Evolutionary conservation across 2,113 vertebrate species (phyloP).

Genomic region (Aplodontia rufa): DNA sequence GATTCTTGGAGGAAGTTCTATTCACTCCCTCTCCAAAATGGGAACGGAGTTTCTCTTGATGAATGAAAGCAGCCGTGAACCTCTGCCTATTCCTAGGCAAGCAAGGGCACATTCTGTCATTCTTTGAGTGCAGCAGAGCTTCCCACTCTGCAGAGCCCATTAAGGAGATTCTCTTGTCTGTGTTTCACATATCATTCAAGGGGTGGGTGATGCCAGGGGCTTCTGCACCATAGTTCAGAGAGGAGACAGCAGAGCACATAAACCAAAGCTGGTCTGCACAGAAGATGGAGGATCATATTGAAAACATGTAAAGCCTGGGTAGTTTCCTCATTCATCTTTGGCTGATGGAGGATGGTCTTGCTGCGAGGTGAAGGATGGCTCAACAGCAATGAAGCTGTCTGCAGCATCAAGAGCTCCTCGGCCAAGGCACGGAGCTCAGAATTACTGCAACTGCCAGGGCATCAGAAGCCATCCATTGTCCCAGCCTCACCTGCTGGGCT

Average conservation of each 20-base stretch:
- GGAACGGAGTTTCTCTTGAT: not conserved
- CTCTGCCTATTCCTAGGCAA: not conserved
- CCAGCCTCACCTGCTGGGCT: constrained; percentile 71
- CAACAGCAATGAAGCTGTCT: constrained; percentile 84
- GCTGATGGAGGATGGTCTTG: constrained; percentile 77
- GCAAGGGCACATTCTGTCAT: not conserved
- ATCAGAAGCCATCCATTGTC: constrained; percentile 80
- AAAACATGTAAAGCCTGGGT: constrained; percentile 63
- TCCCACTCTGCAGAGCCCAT: not conserved
- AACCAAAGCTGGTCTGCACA: constrained; percentile 57
- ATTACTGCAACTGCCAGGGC: constrained; percentile 75
- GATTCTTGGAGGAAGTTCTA: constrained; percentile 3
- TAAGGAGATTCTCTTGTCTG: not conserved
- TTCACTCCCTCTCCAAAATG: not conserved
- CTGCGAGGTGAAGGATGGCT: constrained; percentile 78
- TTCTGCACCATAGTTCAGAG: constrained; percentile 29
- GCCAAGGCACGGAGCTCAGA: constrained; percentile 77
- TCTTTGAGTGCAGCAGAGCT: not conserved
- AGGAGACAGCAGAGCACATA: constrained; percentile 22
- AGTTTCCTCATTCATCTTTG: constrained; percentile 76
- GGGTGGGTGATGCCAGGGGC: not conserved
- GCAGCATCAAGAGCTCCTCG: constrained; percentile 69
- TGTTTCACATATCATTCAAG: not conserved
- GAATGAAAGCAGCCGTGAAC: constrained; percentile 16
- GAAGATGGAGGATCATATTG: constrained; percentile 72